These are phyloP conservation scores for Terebella lapidaria DNA, from an alignment of 2,888 invertebrate genomes.

Conservation along the genomic window DNA sequence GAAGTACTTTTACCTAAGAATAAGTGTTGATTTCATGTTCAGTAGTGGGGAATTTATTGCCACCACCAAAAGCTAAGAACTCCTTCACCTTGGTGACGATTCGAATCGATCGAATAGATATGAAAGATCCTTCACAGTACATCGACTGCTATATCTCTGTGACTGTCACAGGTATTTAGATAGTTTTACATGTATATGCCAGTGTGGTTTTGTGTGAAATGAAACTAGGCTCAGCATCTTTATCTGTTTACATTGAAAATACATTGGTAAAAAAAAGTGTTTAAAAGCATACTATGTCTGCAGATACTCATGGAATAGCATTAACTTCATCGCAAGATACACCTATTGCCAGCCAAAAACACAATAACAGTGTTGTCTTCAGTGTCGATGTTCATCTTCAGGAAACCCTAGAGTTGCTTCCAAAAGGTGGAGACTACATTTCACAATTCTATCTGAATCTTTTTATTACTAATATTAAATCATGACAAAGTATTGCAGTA, in stretches of 20 bases:
- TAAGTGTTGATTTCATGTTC: too few species aligned
- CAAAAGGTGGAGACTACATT: conserved; percentile 30
- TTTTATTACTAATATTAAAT: too few species aligned
- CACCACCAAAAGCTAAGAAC: conserved; percentile 31
- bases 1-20: too few species aligned
- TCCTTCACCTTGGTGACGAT: conserved; percentile 38
- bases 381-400: conserved; percentile 42
- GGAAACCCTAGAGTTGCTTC: conserved; percentile 42
- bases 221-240: too few species aligned
- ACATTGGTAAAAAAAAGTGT: too few species aligned
- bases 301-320: conserved; percentile 1
- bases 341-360: conserved; percentile 33
- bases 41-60: conserved; percentile 39
- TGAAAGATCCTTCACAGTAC: conserved; percentile 42
- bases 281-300: too few species aligned
- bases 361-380: conserved; percentile 37
- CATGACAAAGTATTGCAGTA: too few species aligned
- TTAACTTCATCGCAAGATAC: conserved; percentile 34
- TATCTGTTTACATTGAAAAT: too few species aligned
- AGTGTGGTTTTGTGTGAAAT: not conserved
- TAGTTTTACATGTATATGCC: not conserved
- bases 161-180: conserved; percentile 38
- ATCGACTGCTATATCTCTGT: conserved; percentile 45
- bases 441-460: not conserved
- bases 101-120: conserved; percentile 39